These are phyloP conservation scores for Syrmaticus mikado DNA, from an alignment of 2,113 vertebrate genomes.

Conservation along the genomic window DNA sequence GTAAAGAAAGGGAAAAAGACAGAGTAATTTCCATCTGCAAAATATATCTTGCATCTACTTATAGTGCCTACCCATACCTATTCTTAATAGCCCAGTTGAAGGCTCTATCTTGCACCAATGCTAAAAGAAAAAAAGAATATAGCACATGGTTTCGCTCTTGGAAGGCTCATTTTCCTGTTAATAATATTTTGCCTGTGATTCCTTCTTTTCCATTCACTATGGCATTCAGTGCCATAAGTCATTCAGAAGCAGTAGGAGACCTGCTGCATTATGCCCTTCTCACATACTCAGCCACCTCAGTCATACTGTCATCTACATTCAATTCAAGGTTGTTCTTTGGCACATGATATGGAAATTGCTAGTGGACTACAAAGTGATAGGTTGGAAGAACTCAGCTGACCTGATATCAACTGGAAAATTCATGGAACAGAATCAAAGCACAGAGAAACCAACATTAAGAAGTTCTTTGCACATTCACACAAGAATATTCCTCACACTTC, in stretches of 20 bases:
- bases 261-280: background rate
- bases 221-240: background rate
- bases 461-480: background rate
- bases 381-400: background rate
- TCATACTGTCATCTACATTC: background rate
- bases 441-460: background rate
- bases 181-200: background rate
- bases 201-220: background rate
- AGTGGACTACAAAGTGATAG: background rate
- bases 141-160: background rate
- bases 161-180: background rate
- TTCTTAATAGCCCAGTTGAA: background rate
- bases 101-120: background rate
- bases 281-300: background rate
- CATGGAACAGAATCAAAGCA: background rate
- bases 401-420: background rate
- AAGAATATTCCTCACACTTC: background rate
- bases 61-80: background rate
- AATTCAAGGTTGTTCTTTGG: background rate
- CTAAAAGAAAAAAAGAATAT: background rate
- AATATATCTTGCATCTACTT: background rate
- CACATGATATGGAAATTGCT: background rate
- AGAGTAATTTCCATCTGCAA: background rate
- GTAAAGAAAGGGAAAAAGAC: background rate
- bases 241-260: background rate